Evolutionary conservation across 2,888 invertebrate species (phyloP).

Genomic region (Andrena trimmerana): DNA sequence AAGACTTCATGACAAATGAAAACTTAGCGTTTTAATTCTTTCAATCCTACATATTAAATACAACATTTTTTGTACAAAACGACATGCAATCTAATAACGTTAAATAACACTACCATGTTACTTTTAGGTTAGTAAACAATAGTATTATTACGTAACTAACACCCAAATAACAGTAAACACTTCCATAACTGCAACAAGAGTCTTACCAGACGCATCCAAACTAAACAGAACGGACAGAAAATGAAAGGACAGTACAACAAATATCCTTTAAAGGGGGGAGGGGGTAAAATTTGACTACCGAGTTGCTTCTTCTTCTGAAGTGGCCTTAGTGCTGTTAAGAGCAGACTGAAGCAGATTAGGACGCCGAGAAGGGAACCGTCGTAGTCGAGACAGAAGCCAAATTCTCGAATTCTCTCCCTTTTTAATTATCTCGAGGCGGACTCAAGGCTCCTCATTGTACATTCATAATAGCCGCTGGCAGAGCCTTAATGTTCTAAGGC

Average conservation of each 20-base stretch:
- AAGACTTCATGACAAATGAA: no score
- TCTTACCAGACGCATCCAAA: not conserved
- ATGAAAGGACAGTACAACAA: no score
- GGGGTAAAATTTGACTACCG: not conserved
- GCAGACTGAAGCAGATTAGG: slow-evolving; percentile 24
- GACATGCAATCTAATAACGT: no score
- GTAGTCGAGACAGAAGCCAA: slow-evolving; percentile 25
- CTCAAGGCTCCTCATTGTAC: slow-evolving; percentile 62
- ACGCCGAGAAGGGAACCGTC: slow-evolving; percentile 5
- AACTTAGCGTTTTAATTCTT: no score
- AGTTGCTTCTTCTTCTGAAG: slow-evolving; percentile 28
- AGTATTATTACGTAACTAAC: no score
- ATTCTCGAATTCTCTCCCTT: slow-evolving; percentile 58
- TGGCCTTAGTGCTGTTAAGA: slow-evolving; percentile 30
- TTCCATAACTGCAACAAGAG: not conserved
- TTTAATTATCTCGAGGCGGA: slow-evolving; percentile 61
- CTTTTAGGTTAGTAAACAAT: no score
- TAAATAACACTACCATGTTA: no score
- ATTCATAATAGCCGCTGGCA: slow-evolving; percentile 63
- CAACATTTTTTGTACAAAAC: no score
- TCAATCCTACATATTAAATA: no score
- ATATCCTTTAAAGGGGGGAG: not conserved
- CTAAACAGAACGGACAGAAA: not conserved
- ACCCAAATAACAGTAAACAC: no score
- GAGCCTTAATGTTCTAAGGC: slow-evolving; percentile 74